phyloP scores from a whole-genome alignment of 2,113 vertebrate species.

The Abramis brama region DNA sequence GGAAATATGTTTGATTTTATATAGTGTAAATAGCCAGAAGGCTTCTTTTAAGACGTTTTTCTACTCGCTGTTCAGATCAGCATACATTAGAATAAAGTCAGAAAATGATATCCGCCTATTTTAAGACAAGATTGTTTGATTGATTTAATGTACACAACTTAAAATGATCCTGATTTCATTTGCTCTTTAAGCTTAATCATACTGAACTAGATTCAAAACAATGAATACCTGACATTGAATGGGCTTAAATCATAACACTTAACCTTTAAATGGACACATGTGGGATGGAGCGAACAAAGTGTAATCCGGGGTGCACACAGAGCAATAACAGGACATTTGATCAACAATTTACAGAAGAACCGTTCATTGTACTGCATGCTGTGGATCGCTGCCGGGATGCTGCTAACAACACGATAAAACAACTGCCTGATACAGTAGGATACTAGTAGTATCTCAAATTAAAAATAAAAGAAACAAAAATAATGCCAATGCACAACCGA shows the following conservation, averaged over 20 bases:
- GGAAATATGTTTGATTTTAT: not conserved
- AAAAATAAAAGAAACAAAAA: not conserved
- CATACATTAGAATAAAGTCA: not conserved
- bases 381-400: not conserved
- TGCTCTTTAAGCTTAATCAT: not conserved
- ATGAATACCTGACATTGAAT: not conserved
- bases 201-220: not conserved
- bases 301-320: not conserved
- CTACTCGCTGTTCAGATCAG: not conserved
- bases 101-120: not conserved
- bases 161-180: not conserved
- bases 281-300: not conserved
- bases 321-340: conserved; percentile 15
- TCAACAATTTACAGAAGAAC: conserved; percentile 16
- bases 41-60: not conserved
- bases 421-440: not conserved
- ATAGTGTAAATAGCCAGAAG: not conserved
- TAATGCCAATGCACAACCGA: not conserved
- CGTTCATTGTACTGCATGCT: not conserved
- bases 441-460: not conserved
- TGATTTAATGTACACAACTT: not conserved
- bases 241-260: not conserved
- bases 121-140: not conserved
- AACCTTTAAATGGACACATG: not conserved
- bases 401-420: not conserved